Percentiles rank a stretch among this genome's conserved stretches.
These are phyloP conservation scores for Cheilosia scutellata DNA, from an alignment of 2,888 invertebrate genomes.

Conservation along the genomic window DNA sequence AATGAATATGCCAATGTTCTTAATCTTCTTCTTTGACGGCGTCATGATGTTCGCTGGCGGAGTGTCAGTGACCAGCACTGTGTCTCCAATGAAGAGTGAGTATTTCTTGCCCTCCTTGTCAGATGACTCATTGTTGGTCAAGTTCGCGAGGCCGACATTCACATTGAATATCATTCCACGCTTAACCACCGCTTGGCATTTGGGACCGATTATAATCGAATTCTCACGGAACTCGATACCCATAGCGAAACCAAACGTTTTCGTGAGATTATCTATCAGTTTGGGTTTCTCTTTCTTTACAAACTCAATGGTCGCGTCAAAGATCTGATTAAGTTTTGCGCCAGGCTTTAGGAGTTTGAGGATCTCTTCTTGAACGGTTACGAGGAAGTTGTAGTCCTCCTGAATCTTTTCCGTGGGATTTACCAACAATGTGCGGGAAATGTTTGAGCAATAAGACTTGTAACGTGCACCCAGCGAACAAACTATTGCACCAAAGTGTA, in stretches of 20 bases:
- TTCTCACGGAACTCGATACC: constrained; percentile 99
- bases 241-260: constrained; percentile 98
- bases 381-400: constrained; percentile 95
- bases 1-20: constrained; percentile 97
- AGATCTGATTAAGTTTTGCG: constrained; percentile 93
- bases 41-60: constrained; percentile 94
- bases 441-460: constrained; percentile 99
- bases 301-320: constrained; percentile 91
- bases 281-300: constrained; percentile 94
- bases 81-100: constrained; percentile 98
- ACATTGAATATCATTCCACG: constrained; percentile 99
- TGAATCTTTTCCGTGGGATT: constrained; percentile 93
- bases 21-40: constrained; percentile 96
- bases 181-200: constrained; percentile 90
- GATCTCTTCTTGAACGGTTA: constrained; percentile 95
- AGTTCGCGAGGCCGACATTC: constrained; percentile 94
- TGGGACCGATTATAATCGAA: constrained; percentile 95
- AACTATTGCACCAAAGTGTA: constrained; percentile 98
- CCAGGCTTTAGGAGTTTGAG: constrained; percentile 93
- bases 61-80: constrained; percentile 96
- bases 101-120: constrained; percentile 95
- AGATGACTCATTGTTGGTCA: constrained; percentile 91
- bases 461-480: constrained; percentile 97
- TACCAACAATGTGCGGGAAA: constrained; percentile 97
- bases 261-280: constrained; percentile 95